Evolutionary conservation across 2,888 invertebrate species (phyloP), one percentile per base, ranked within the genome.

Genomic region (Acrobasis suavella): DNA sequence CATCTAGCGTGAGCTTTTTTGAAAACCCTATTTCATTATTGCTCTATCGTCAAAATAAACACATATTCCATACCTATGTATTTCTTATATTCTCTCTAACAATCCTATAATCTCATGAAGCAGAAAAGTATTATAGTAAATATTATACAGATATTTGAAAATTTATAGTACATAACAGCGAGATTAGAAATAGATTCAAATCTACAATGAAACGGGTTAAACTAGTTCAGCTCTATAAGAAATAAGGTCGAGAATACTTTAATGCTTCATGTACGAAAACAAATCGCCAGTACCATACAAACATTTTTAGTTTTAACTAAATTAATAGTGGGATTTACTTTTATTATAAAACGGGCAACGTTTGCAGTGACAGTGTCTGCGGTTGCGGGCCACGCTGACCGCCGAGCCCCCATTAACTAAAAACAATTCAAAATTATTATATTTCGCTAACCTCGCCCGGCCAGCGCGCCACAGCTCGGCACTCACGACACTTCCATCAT

Each of bases 71-170:
- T 87, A 88, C 84, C 88, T 89, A 56, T 42, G 56, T 56, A 90
- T 85, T 81, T 82, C 82, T 85, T 88, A 89, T 75, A 86, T 75
- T 83, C 82, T 72, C 76, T 77, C 89, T 90, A 90, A 87, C 85
- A 82, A 83, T 85, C 85, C 86, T 88, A 88, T 85, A 79, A 89
- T 81, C 77, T 86, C 90, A 91, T 91, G 91, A 91, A 91, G 91
- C 91, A 91, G 82, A 88, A 91, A 91, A 91, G 91, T 90, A 91
- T 89, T 88, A 86, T 78, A 86, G 80, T 86, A 80, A 83, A 84
- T 83, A 86, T 86, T 83, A 87, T 84, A 89, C 83, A 87, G 85
- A 83, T 83, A 86, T 83, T 83, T 75, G 73, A 83, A 85, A 86
- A 82, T 82, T 71, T 84, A 83, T 78, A 79, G 69, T 84, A 86